Conservation (phyloP, 1,140 invertebrate genomes). For the Scaptomyza pallida region DNA sequence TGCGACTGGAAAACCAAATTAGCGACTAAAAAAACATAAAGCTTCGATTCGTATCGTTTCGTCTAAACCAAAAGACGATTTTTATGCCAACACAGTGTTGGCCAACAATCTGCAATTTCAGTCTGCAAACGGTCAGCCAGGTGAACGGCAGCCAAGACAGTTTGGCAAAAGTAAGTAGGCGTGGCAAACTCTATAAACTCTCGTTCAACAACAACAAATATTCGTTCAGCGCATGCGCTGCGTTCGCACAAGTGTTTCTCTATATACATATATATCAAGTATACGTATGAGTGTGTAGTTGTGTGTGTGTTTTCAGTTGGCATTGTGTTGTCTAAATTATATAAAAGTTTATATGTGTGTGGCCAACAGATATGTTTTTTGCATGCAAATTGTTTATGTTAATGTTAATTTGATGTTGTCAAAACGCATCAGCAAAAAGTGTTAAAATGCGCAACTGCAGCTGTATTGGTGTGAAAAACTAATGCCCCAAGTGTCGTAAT, state of each 20-base stretch:
- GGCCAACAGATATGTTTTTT: slow-evolving; percentile 22
- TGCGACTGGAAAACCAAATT: slow-evolving; percentile 63
- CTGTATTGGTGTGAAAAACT: slow-evolving; percentile 34
- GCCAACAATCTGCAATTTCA: slow-evolving; percentile 82
- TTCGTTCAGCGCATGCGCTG: slow-evolving; percentile 38
- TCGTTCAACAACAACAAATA: neutral
- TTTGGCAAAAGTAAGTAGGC: slow-evolving; percentile 72
- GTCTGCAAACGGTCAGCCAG: slow-evolving; percentile 82
- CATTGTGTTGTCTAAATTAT: slow-evolving; percentile 35
- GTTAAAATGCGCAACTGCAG: slow-evolving; percentile 27
- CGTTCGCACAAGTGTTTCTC: slow-evolving; percentile 51
- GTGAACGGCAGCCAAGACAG: slow-evolving; percentile 79
- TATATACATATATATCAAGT: slow-evolving; percentile 34
- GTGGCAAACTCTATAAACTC: slow-evolving; percentile 48
- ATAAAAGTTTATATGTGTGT: slow-evolving; percentile 42
- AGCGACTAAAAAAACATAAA: slow-evolving; percentile 39
- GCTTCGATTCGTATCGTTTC: slow-evolving; percentile 44
- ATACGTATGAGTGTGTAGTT: slow-evolving; percentile 17
- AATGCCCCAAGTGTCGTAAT: slow-evolving; percentile 37
- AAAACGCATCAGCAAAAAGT: slow-evolving; percentile 12
- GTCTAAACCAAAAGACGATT: slow-evolving; percentile 41
- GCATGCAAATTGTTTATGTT: slow-evolving; percentile 21
- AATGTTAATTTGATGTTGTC: slow-evolving; percentile 13
- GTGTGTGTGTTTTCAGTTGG: slow-evolving; percentile 16
- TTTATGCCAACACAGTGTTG: slow-evolving; percentile 73